Evolutionary conservation across 2,113 vertebrate species (phyloP).

Genomic region (Physeter macrocephalus): DNA sequence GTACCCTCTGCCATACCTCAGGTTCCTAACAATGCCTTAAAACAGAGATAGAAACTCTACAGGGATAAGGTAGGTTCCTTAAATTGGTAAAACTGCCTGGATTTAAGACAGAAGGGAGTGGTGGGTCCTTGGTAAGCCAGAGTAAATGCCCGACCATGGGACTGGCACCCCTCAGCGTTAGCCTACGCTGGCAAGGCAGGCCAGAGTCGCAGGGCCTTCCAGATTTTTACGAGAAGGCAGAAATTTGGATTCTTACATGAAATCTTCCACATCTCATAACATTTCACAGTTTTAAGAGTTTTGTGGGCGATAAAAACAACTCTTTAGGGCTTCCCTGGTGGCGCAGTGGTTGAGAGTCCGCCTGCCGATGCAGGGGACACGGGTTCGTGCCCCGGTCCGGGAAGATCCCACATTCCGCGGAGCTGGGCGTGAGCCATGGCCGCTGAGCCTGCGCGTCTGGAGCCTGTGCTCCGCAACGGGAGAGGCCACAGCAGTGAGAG

Average conservation of each 20-base stretch:
- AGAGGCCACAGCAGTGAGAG: no score
- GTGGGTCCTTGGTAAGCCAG: not conserved
- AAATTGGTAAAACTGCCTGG: slow-evolving; percentile 3
- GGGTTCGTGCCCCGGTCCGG: no score
- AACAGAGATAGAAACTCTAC: not conserved
- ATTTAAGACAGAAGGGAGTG: not conserved
- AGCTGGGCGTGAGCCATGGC: no score
- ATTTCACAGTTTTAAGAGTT: not conserved
- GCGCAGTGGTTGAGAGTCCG: no score
- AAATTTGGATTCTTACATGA: not conserved
- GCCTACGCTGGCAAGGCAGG: not conserved
- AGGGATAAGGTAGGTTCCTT: not conserved
- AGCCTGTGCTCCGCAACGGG: no score
- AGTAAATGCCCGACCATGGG: accelerated
- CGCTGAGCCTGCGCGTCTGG: no score
- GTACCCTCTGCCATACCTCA: accelerated
- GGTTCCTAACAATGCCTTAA: not conserved
- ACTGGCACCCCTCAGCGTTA: not conserved
- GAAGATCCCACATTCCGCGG: no score
- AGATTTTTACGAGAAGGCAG: not conserved
- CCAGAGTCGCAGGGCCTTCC: not conserved
- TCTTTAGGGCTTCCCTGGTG: no score
- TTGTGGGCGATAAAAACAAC: not conserved
- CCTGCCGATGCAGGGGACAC: no score
- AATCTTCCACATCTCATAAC: not conserved